A percentile compares a stretch with the other conserved stretches of the same genome.
These are phyloP conservation scores for Diarsia brunnea DNA, from an alignment of 2,888 invertebrate species.

Conservation along the genomic window DNA sequence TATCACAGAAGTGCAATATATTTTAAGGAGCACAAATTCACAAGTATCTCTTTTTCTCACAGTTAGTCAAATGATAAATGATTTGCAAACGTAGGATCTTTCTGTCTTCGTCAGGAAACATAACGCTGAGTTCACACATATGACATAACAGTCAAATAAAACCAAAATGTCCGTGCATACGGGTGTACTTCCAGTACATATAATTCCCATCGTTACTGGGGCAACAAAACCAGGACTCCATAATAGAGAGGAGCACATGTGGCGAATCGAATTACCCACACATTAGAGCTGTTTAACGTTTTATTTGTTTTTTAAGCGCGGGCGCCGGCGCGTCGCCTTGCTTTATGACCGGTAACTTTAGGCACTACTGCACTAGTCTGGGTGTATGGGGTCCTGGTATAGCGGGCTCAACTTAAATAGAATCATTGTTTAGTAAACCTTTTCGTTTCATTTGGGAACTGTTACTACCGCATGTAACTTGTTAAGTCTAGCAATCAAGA, in stretches of 20 bases:
- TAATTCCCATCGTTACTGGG: constrained; percentile 63
- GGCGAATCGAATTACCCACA: constrained; percentile 73
- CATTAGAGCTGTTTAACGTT: constrained; percentile 68
- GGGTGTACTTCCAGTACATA: constrained; percentile 56
- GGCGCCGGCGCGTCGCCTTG: constrained; percentile 62
- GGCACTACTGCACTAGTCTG: constrained; percentile 48
- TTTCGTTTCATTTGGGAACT: constrained; percentile 25
- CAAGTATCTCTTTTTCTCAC: too few species aligned
- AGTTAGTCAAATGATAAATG: too few species aligned
- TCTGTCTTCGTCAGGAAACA: not conserved
- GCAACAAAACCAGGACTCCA: constrained; percentile 62
- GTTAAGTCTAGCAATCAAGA: constrained; percentile 20
- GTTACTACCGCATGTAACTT: constrained; percentile 19
- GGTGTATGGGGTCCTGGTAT: constrained; percentile 61
- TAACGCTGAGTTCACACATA: constrained; percentile 27
- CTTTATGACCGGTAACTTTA: constrained; percentile 64
- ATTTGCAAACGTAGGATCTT: too few species aligned
- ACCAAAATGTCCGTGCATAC: constrained; percentile 39
- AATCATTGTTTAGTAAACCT: constrained; percentile 48
- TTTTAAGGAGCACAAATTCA: not conserved
- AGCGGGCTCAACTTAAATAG: constrained; percentile 41
- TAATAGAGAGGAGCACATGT: constrained; percentile 67
- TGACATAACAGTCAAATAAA: constrained; percentile 42
- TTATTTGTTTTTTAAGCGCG: constrained; percentile 69
- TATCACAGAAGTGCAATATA: not conserved